A percentile compares a stretch with the other conserved stretches of the same genome.
Evolutionary conservation across 2,888 invertebrate genomes (phyloP).

Genomic region (Halictus ligatus): DNA sequence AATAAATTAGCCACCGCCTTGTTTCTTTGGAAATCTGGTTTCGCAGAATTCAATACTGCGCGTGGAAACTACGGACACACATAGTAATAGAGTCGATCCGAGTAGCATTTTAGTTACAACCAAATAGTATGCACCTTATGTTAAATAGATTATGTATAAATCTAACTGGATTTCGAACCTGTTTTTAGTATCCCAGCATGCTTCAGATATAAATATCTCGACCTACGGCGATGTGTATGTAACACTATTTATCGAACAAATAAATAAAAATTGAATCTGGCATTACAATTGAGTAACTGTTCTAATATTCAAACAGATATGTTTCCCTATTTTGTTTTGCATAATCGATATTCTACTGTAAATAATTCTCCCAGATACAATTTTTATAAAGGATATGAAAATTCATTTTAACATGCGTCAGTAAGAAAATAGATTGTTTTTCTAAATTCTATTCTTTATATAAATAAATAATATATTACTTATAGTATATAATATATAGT

Average conservation of each 20-base stretch:
- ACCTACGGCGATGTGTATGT: too few species aligned
- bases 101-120: background rate
- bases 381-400: background rate
- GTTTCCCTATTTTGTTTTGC: too few species aligned
- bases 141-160: background rate
- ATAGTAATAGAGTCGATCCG: slow-evolving; percentile 18
- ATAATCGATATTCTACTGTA: too few species aligned
- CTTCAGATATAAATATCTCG: too few species aligned
- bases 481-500: too few species aligned
- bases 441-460: too few species aligned
- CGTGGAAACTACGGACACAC: background rate
- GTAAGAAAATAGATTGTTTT: background rate
- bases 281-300: too few species aligned
- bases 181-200: too few species aligned
- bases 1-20: slow-evolving; percentile 35
- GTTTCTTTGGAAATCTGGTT: slow-evolving; percentile 24
- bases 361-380: background rate
- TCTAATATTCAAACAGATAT: too few species aligned
- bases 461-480: too few species aligned
- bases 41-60: slow-evolving; percentile 17
- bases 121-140: background rate
- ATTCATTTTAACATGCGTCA: background rate
- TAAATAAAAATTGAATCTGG: too few species aligned
- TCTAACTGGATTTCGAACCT: background rate
- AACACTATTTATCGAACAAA: too few species aligned